A percentile compares a stretch with the other conserved stretches of the same genome.
These are phyloP conservation scores for Cynodonichthys magdalenae DNA, from an alignment of 2,797 vertebrate genomes.

Conservation along the genomic window DNA sequence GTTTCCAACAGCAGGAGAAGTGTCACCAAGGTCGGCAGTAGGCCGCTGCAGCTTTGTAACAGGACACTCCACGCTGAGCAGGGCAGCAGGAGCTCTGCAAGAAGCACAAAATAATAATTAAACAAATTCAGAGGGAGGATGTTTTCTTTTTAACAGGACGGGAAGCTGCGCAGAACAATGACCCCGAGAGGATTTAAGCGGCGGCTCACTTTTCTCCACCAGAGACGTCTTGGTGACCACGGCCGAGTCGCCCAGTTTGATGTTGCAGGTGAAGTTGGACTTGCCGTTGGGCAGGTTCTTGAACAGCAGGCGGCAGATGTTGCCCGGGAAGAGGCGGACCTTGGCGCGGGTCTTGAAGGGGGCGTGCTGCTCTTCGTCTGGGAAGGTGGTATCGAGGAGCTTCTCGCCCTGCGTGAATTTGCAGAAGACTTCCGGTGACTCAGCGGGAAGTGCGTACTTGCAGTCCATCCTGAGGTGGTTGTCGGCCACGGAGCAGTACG, in stretches of 20 bases:
- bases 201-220: conserved; percentile 78
- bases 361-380: conserved; percentile 44
- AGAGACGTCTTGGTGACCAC: conserved; percentile 19
- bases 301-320: conserved; percentile 66
- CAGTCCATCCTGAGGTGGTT: conserved; percentile 71
- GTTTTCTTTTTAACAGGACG: conserved; percentile 19
- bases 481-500: conserved; percentile 68
- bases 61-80: conserved; percentile 77
- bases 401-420: conserved; percentile 62
- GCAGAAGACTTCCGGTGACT: conserved; percentile 57
- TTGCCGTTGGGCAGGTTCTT: conserved; percentile 59
- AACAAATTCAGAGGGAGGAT: conserved; percentile 21
- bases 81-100: conserved; percentile 63
- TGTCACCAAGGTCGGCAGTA: conserved; percentile 74
- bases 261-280: conserved; percentile 73
- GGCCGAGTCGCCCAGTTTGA: conserved; percentile 41
- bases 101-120: conserved; percentile 22
- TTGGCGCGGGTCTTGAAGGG: conserved; percentile 65
- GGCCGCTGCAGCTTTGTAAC: conserved; percentile 70
- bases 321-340: conserved; percentile 45
- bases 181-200: background rate
- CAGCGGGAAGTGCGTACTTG: conserved; percentile 58
- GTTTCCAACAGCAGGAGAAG: conserved; percentile 65
- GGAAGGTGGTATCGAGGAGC: conserved; percentile 68
- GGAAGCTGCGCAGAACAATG: conserved; percentile 16